Percentiles rank a stretch among this genome's conserved stretches.
phyloP scores from a whole-genome alignment of 2,888 invertebrate species.

The Lycaena phlaeas region DNA sequence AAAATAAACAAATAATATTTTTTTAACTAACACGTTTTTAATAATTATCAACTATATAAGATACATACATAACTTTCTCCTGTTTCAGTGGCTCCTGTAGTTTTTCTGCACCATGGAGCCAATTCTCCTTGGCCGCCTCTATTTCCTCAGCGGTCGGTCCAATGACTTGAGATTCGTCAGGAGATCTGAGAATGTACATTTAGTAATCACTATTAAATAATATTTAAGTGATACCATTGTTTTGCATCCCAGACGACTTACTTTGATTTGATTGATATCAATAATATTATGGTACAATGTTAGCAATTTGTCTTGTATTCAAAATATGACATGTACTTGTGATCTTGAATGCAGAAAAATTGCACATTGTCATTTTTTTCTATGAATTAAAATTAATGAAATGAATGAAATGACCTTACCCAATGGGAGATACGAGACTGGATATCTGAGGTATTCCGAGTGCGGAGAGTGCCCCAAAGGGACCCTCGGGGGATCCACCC shows the following conservation, averaged over 20 bases:
- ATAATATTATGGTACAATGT: too few relatives aligned
- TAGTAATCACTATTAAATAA: too few relatives aligned
- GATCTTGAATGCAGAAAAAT: neutral
- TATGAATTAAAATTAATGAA: neutral
- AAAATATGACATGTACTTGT: too few relatives aligned
- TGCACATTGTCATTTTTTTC: neutral
- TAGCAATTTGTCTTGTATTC: too few relatives aligned
- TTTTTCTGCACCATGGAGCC: conserved; percentile 56
- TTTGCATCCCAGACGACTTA: too few relatives aligned
- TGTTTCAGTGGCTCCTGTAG: conserved; percentile 41
- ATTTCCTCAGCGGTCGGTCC: conserved; percentile 73
- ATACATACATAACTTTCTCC: conserved; percentile 64
- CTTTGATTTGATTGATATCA: too few relatives aligned
- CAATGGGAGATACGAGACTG: conserved; percentile 34
- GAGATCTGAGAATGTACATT: conserved; percentile 39
- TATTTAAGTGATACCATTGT: too few relatives aligned
- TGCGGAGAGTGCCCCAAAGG: conserved; percentile 42
- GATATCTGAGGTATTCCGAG: conserved; percentile 40
- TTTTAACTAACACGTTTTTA: too few relatives aligned
- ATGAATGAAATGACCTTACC: conserved; percentile 27
- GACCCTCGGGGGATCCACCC: conserved; percentile 52
- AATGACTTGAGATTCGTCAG: conserved; percentile 52
- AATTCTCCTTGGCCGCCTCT: conserved; percentile 69
- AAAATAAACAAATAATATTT: too few relatives aligned
- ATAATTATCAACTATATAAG: too few relatives aligned